Conservation (phyloP, 2,113 vertebrate species). For the Meleagris gallopavo region DNA sequence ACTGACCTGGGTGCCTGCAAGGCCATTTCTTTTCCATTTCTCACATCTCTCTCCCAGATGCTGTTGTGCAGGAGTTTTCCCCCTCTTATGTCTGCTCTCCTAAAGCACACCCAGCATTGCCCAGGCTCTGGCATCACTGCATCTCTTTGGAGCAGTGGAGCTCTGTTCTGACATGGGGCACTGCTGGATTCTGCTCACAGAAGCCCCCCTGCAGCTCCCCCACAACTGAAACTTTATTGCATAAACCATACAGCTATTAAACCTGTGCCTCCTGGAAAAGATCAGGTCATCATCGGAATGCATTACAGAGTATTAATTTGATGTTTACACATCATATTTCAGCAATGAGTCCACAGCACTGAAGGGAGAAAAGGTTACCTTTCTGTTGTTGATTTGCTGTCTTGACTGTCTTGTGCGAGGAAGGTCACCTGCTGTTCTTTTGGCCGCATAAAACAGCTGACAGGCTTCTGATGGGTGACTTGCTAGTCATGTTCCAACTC, state of each 20-base stretch:
- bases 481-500: background rate
- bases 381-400: background rate
- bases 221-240: background rate
- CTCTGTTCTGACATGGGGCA: background rate
- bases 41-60: background rate
- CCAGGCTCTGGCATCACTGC: background rate
- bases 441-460: background rate
- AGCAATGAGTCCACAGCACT: background rate
- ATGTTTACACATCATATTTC: background rate
- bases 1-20: background rate
- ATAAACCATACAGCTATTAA: background rate
- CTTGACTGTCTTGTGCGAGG: background rate
- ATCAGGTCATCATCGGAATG: fast-evolving
- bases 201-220: background rate
- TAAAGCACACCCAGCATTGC: too few relatives aligned
- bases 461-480: background rate
- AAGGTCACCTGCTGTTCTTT: background rate
- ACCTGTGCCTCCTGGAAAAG: background rate
- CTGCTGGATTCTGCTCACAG: background rate
- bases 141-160: background rate
- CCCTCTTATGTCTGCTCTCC: background rate
- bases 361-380: background rate
- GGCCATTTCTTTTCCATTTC: background rate
- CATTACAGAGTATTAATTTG: background rate
- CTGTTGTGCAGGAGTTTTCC: background rate